Evolutionary conservation across 2,797 vertebrate species (phyloP).

Genomic region (Sylvilagus floridanus): DNA sequence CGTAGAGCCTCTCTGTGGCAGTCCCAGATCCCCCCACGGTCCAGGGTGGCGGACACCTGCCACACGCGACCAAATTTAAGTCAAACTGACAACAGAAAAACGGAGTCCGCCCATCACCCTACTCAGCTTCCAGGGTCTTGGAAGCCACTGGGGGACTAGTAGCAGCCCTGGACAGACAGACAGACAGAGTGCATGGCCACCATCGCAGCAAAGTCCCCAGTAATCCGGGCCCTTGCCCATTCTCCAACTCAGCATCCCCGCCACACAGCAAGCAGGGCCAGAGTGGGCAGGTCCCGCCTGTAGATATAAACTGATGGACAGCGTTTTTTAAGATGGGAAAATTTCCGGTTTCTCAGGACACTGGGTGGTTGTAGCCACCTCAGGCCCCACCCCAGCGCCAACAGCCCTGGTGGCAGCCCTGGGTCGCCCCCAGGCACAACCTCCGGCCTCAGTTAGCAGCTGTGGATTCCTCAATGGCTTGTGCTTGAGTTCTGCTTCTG

Average conservation of each 20-base stretch:
- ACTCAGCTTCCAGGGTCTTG: not conserved
- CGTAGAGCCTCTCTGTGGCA: not conserved
- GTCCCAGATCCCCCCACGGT: not conserved
- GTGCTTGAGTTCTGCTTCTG: not conserved
- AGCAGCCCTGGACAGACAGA: not conserved
- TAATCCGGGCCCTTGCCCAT: not conserved
- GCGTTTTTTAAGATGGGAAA: not conserved
- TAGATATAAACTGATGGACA: not conserved
- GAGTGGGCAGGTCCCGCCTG: not conserved
- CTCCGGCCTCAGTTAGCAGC: not conserved
- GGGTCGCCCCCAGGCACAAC: not conserved
- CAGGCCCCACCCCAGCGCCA: too few species aligned
- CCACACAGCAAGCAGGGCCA: not conserved
- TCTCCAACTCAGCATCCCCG: not conserved
- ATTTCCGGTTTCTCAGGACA: not conserved
- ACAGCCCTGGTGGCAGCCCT: not conserved
- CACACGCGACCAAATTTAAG: not conserved
- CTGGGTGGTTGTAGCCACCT: too few species aligned
- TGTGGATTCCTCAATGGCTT: not conserved
- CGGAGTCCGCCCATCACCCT: not conserved
- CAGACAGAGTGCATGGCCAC: too few species aligned
- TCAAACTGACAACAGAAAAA: constrained; percentile 19
- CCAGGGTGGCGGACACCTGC: not conserved
- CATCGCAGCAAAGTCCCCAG: too few species aligned
- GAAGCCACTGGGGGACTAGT: not conserved